Percentiles rank a stretch among this genome's conserved stretches.
These are phyloP conservation scores for Acropternis orthonyx DNA, from an alignment of 2,797 vertebrate genomes.

Conservation along the genomic window DNA sequence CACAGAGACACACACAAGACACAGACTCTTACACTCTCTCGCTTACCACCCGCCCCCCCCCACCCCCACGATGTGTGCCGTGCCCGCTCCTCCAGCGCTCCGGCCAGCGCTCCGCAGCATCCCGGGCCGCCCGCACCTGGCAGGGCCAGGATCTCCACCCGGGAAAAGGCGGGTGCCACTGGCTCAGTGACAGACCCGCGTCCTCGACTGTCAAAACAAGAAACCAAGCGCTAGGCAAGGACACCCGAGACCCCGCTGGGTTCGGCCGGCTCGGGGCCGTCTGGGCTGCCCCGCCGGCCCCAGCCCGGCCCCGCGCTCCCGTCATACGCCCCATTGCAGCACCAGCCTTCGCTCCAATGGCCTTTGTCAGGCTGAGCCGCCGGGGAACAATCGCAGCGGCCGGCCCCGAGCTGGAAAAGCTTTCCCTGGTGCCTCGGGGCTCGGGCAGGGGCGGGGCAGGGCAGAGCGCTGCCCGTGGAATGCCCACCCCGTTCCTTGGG, in stretches of 20 bases:
- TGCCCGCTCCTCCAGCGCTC: accelerated
- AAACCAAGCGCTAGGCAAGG: not conserved
- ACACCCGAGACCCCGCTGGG: accelerated
- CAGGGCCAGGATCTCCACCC: accelerated
- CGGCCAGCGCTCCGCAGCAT: not conserved
- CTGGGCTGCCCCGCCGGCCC: not conserved
- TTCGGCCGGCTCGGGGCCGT: not conserved
- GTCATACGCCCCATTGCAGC: not conserved
- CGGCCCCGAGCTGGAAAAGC: not conserved
- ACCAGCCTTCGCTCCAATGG: not conserved
- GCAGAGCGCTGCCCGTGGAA: accelerated
- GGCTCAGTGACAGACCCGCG: not conserved
- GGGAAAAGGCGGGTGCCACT: accelerated
- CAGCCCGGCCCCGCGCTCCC: not conserved
- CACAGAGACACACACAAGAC: not conserved
- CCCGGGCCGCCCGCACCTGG: not conserved
- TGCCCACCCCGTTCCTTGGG: not conserved
- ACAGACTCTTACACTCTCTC: not conserved
- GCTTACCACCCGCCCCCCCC: too few relatives aligned
- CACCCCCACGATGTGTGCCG: too few relatives aligned
- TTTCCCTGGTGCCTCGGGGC: accelerated
- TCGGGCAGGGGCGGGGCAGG: not conserved
- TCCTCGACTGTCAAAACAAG: not conserved
- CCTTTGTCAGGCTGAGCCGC: not conserved
- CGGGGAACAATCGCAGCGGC: accelerated